These are phyloP conservation scores for Lycorma delicatula DNA, from an alignment of 1,140 invertebrate species.

Conservation along the genomic window DNA sequence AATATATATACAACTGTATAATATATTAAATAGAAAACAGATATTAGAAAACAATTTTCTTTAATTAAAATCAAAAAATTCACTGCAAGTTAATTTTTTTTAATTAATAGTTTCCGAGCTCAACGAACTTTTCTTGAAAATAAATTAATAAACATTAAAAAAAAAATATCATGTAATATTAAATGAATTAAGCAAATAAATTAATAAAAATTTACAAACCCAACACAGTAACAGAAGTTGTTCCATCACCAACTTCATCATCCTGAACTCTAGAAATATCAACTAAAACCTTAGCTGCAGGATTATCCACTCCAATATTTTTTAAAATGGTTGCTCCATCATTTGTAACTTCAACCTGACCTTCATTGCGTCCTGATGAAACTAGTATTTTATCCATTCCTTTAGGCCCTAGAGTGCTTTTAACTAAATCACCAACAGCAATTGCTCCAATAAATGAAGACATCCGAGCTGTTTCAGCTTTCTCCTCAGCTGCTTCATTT, in stretches of 20 bases:
- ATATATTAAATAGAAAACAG: no score
- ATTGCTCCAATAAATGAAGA: constrained; percentile 97
- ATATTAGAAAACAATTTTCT: no score
- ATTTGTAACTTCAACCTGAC: constrained; percentile 93
- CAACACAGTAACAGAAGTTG: constrained; percentile 96
- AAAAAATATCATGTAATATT: no score
- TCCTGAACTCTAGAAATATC: constrained; percentile 98
- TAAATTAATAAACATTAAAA: no score
- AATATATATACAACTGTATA: no score
- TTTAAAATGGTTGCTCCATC: constrained; percentile 99
- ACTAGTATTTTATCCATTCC: constrained; percentile 99
- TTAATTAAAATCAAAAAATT: no score
- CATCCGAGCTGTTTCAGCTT: constrained; percentile 88
- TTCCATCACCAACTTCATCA: constrained; percentile 99
- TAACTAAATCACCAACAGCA: constrained; percentile 96
- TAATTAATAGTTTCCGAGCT: no score
- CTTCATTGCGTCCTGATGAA: constrained; percentile 68
- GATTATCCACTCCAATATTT: constrained; percentile 95
- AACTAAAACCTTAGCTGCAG: constrained; percentile 96
- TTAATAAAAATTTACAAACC: no score
- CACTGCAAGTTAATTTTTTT: no score
- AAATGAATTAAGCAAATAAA: no score
- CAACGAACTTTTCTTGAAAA: no score
- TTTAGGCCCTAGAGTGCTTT: constrained; percentile 98
- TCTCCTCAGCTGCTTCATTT: constrained; percentile 93